Evolutionary conservation across 2,113 vertebrate species (phyloP).

Genomic region (Nothoprocta pentlandii): DNA sequence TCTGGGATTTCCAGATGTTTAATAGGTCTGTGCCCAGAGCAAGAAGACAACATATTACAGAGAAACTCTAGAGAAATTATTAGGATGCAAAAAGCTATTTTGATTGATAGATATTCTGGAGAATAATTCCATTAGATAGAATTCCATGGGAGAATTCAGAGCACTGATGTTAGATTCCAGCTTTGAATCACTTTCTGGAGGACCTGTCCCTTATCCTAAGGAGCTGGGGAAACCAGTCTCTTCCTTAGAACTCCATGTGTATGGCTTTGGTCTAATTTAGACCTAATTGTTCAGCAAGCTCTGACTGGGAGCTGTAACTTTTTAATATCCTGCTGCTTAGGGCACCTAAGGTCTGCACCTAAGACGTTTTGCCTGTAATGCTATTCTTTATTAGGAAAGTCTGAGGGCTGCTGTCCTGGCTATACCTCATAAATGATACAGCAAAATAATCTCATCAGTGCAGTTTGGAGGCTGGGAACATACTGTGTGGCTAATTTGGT

Average conservation of each 20-base stretch:
- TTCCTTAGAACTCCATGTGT: not conserved
- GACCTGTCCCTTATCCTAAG: not conserved
- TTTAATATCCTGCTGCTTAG: not conserved
- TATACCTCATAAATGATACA: not conserved
- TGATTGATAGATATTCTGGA: not conserved
- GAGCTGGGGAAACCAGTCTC: not conserved
- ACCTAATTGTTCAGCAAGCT: not conserved
- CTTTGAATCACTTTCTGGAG: not conserved
- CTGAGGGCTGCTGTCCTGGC: not conserved
- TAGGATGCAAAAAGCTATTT: not conserved
- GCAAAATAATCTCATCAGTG: not conserved
- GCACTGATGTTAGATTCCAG: accelerated
- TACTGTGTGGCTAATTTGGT: not conserved
- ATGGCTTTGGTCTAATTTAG: too few relatives aligned
- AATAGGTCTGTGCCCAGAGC: not conserved
- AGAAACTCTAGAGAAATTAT: not conserved
- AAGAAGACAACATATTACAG: not conserved
- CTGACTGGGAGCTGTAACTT: not conserved
- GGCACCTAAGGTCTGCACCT: not conserved
- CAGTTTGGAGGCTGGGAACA: not conserved
- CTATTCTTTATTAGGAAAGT: not conserved
- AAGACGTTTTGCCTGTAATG: not conserved
- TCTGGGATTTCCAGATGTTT: not conserved
- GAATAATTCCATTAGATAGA: not conserved
- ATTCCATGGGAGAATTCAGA: not conserved